Base-by-base conservation (phyloP, 2,113 vertebrate species). In the Laticauda colubrina region DNA sequence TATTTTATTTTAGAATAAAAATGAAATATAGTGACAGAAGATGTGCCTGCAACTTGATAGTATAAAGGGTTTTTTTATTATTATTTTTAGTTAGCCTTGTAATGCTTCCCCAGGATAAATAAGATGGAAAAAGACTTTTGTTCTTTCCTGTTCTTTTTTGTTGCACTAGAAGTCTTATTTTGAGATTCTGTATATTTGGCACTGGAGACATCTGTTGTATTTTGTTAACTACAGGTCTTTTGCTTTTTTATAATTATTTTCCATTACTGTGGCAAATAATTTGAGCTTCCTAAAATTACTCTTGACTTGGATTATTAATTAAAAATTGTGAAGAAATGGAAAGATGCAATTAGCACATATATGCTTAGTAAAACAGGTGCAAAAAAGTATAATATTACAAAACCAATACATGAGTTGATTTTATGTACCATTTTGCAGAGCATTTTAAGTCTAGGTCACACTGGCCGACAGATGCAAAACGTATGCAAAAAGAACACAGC, bases 201-300 rank as follows among this genome's bases (percentile, higher is more conserved):
- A 64, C 14, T n/a, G 45, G 89, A 85, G n/a, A 9, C 90, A 89
- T 92, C 75, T 93, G 75, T 39, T 54, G 3, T 64, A 93, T 59
- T 51, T 93, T 89, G 93, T 12, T 24, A 55, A 93, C 24, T 24
- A 90, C 51, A 81, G 39, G 75, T 57, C 95, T 95, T 94, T 61
- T 55, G 57, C 93, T 89, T 87, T 8, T 95, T 69, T 69, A 64
- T 59, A 61, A 43, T 86, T 95, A 93, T 45, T 3, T 48, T n/a
- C 90, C 59, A 54, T 92, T 92, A 54, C 81, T 95, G 92, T 75
- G 9, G 88, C 48, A 91, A 91, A 96, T 89, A 26, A 93, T 96
- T 88, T 90, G 3, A 56, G 89, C 89, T 91, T 91, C n/a, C 91
- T 48, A 11, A 2, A 0, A 53, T 94, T 81, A 2, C 75, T 89